Conservation (phyloP, 2,113 vertebrate species). For the Ceratotherium simum region DNA sequence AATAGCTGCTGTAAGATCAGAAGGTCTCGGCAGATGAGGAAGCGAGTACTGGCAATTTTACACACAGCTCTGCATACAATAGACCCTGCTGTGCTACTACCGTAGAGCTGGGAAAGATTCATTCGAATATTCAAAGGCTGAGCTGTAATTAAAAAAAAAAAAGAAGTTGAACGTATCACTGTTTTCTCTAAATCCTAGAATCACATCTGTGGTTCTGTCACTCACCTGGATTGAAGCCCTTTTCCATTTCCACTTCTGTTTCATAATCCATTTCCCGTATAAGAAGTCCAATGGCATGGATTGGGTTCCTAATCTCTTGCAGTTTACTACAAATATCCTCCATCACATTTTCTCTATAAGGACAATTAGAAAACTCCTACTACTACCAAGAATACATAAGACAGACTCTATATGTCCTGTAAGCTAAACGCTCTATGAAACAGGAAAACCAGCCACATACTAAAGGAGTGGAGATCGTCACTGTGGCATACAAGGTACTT, state of each 20-base stretch:
- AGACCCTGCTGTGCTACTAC: constrained; percentile 86
- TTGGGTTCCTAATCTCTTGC: constrained; percentile 93
- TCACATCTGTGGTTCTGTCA: not conserved
- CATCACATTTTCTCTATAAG: constrained; percentile 90
- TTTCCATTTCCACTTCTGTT: constrained; percentile 89
- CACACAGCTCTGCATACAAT: constrained; percentile 91
- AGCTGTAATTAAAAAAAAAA: constrained; percentile 82
- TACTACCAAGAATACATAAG: not conserved
- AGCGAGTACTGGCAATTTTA: constrained; percentile 91
- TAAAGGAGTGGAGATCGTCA: not conserved
- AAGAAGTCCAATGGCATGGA: constrained; percentile 90
- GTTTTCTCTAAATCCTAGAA: not conserved
- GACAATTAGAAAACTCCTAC: not conserved
- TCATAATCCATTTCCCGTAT: constrained; percentile 97
- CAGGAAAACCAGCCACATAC: not conserved
- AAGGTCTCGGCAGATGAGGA: constrained; percentile 94
- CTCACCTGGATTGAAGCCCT: constrained; percentile 84
- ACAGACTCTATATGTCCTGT: not conserved
- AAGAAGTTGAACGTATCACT: not conserved
- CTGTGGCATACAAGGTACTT: not conserved
- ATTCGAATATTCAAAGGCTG: constrained; percentile 88
- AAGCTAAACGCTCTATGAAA: not conserved
- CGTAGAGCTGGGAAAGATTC: constrained; percentile 93
- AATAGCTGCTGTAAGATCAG: constrained; percentile 95
- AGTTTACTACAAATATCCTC: constrained; percentile 95